Base-by-base conservation (phyloP, 1,140 invertebrate genomes). In the Pinna nobilis region DNA sequence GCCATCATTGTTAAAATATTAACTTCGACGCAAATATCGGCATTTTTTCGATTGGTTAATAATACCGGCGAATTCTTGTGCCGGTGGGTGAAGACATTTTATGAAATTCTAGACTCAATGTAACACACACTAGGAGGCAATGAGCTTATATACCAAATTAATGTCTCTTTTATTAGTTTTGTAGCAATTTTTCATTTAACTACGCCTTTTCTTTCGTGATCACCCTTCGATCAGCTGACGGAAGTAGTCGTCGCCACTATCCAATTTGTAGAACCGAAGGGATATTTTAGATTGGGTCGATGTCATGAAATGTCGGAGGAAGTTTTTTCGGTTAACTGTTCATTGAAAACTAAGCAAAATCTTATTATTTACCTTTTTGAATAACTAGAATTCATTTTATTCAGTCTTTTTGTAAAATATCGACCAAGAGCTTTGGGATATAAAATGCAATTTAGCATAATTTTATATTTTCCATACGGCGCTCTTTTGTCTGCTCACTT, bases 1-100 rank as follows among this genome's bases (percentile, higher is more conserved):
- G 92, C 91, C 91, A 91, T 92, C 23, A 76, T 82, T 64, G 47
- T 37, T 41, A 28, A 35, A 51, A 50, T 72, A 35, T 59, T 33
- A 39, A 75, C 50, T 71, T 30, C 49, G 33, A 78, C 70, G 75
- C 66, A 60, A 81, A 71, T 35, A 25, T 37, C 51, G 47, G 32
- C 15, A 44, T 41, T 66, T 68, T 70, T 80, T 70, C 77, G 47
- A 86, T 84, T 86, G 82, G 84, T 63, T 59, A 59, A 81, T 64
- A 73, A 50, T 77, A 76, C 82, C 82, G 81, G 82, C 77, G 15
- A n/a, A 30, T 30, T 59, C 55, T 35, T 59, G 41, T 30, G 55
- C n/a, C 33, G 23, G 50, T 53, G 50, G 18, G 23, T 28, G 50
- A 53, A 59, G 55, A n/a, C n/a, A 5, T n/a, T 20, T 32, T 9